phyloP scores from a whole-genome alignment of 2,797 vertebrate genomes.

The Rallus crepitans region DNA sequence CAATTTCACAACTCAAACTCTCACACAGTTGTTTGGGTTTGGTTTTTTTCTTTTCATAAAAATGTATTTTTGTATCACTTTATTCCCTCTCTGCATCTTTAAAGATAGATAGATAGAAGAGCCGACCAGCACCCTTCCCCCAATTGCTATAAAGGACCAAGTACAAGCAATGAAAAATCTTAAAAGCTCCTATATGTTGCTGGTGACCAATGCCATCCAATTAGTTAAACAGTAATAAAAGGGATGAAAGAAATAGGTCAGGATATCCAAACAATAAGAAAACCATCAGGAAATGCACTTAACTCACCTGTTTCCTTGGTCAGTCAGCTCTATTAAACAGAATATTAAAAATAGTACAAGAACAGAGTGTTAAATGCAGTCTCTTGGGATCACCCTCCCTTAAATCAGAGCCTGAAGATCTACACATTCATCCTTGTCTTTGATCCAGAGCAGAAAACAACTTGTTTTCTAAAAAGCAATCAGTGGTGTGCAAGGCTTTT shows the following conservation, averaged over 20 bases:
- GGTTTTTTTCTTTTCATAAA: not conserved
- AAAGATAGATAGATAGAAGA: not conserved
- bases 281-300: not conserved
- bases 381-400: not conserved
- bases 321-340: not conserved
- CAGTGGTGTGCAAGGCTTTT: not conserved
- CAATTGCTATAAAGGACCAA: not conserved
- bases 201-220: not conserved
- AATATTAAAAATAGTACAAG: not conserved
- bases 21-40: not conserved
- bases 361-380: not conserved
- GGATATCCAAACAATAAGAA: not conserved
- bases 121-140: not conserved
- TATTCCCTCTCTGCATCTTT: not conserved
- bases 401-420: not conserved
- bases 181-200: not conserved
- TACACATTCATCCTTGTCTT: not conserved
- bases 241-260: not conserved
- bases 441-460: not conserved
- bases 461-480: not conserved
- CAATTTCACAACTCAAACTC: not conserved
- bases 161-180: not conserved
- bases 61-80: not conserved
- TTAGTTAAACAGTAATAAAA: not conserved
- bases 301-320: not conserved